Evolutionary conservation across 2,797 vertebrate species (phyloP).

Genomic region (Cryptoprocta ferox): DNA sequence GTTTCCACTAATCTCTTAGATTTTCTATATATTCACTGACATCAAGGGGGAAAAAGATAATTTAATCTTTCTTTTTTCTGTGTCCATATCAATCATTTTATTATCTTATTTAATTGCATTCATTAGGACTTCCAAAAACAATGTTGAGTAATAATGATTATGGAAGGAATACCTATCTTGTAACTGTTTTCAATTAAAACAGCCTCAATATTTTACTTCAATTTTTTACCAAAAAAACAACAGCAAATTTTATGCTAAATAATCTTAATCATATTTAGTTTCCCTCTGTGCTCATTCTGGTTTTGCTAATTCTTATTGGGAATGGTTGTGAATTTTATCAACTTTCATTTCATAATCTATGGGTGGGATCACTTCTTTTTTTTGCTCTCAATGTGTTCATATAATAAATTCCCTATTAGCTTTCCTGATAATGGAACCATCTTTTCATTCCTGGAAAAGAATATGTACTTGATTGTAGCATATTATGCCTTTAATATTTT

Average conservation of each 20-base stretch:
- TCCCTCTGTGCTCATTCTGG: background rate
- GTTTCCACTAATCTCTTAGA: background rate
- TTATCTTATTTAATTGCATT: background rate
- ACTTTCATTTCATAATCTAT: background rate
- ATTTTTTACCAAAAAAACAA: background rate
- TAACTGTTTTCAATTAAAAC: slow-evolving; percentile 16
- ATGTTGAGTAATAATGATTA: background rate
- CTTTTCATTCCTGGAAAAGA: background rate
- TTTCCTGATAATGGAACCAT: background rate
- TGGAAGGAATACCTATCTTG: background rate
- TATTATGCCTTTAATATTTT: background rate
- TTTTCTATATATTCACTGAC: background rate
- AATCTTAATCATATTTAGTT: background rate
- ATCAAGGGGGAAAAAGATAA: background rate
- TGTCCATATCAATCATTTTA: background rate
- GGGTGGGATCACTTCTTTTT: background rate
- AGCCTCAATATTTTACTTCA: background rate
- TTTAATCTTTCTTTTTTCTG: background rate
- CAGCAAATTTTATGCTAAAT: background rate
- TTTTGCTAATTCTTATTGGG: background rate
- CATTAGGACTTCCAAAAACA: background rate
- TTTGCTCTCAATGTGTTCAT: background rate
- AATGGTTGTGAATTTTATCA: background rate
- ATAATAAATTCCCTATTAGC: background rate
- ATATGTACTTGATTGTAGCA: background rate